Evolutionary conservation across 1,140 invertebrate species (phyloP), one percentile per base, ranked within the genome.

Genomic region (Brachionus plicatilis): DNA sequence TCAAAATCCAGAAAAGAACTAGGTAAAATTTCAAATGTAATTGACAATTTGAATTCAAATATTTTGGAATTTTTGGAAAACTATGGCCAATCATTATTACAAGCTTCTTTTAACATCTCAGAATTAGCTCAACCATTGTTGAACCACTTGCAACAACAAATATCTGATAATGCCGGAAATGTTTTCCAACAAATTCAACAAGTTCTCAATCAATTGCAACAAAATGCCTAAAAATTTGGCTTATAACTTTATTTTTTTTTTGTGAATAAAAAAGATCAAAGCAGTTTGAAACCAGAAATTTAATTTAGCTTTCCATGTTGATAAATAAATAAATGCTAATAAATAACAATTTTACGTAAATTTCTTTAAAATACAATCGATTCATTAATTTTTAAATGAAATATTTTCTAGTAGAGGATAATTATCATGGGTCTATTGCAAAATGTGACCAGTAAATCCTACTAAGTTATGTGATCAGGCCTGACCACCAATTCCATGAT

Each of bases 171-270:
- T 50, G 72, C 72, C n/a, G 27, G 45, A 24, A 76, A 76, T 50
- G 43, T 50, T 47, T 47, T 76, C 20, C 72, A 76, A 76, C 72
- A 76, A 76, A 50, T 76, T 6, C 41, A 76, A 29, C 72, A 76
- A 76, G 20, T 12, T 17, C 47, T 76, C 24, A 76, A 76, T 76
- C 43, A 50, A 47, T 76, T 76, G 43, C 41, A 47, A 75, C 33
- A 75, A 47, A 50, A 76, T 12, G 66, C 29, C 12, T 70, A 70
- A 37, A 70, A 1, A 29, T 11, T 20, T 50, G 53, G 2, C 0
- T 76, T 37, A 12, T 29, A 24, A 12, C 24, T 24, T 76, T 14
- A 50, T n/a, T 5, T 50, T 9, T 14, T 76, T 27, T 47, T 47
- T 27, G 24, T 76, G 70, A 75, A 75, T 75, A 75, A 75, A 75